phyloP scores from a whole-genome alignment of 1,140 invertebrate genomes.

The Spodoptera litura region DNA sequence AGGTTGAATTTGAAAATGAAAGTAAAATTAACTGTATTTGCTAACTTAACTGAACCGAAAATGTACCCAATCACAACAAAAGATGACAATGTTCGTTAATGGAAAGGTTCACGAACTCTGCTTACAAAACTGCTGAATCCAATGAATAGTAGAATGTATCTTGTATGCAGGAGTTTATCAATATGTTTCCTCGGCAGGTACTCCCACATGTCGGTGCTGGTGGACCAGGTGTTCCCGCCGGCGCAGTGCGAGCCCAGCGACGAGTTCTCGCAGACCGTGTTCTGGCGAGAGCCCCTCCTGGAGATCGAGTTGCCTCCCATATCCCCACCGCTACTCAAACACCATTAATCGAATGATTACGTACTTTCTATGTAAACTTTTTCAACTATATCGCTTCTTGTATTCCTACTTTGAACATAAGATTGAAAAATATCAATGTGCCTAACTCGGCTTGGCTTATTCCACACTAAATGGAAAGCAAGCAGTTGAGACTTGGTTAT shows the following conservation, averaged over 20 bases:
- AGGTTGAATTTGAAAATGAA: not conserved
- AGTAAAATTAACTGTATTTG: too few relatives aligned
- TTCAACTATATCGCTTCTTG: constrained; percentile 25
- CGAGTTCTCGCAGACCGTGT: constrained; percentile 96
- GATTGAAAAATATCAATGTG: constrained; percentile 16
- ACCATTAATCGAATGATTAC: constrained; percentile 43
- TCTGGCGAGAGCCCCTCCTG: constrained; percentile 95
- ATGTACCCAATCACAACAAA: not conserved
- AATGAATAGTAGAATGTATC: not conserved
- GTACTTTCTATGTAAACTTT: not conserved
- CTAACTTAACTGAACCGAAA: not conserved
- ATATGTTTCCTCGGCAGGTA: constrained; percentile 88
- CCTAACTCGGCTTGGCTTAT: constrained; percentile 31
- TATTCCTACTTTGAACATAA: constrained; percentile 28
- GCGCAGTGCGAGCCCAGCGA: constrained; percentile 90
- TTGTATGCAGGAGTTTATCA: not conserved
- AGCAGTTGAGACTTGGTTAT: constrained; percentile 23
- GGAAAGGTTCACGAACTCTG: not conserved
- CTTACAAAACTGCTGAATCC: not conserved
- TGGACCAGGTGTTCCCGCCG: constrained; percentile 97
- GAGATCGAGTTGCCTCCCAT: constrained; percentile 61
- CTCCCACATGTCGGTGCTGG: constrained; percentile 96
- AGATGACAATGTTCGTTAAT: not conserved
- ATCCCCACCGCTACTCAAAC: constrained; percentile 41
- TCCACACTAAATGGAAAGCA: constrained; percentile 11